These are phyloP conservation scores for Ectropis grisescens DNA, from an alignment of 1,140 invertebrate species.

Conservation along the genomic window DNA sequence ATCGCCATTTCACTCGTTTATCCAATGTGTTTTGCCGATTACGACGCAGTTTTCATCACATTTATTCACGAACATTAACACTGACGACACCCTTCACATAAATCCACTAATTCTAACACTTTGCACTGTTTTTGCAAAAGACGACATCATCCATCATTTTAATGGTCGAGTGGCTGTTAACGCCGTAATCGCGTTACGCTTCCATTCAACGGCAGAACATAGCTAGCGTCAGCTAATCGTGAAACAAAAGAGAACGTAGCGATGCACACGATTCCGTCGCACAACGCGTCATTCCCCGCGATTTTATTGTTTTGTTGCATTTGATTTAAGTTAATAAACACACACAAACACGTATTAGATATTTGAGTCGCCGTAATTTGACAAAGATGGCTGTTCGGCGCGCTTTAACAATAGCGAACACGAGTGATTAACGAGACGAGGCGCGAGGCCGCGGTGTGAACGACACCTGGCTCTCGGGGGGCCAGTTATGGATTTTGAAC, in stretches of 20 bases:
- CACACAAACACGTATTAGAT: too few species aligned
- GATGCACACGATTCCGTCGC: conserved; percentile 39
- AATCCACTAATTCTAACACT: conserved; percentile 56
- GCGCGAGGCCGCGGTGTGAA: conserved; percentile 70
- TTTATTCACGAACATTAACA: conserved; percentile 53
- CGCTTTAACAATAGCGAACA: conserved; percentile 68
- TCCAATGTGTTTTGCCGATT: conserved; percentile 68
- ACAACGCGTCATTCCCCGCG: conserved; percentile 39
- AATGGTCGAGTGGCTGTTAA: conserved; percentile 64
- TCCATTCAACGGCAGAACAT: conserved; percentile 41
- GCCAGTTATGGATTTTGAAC: conserved; percentile 70
- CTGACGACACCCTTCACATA: conserved; percentile 56
- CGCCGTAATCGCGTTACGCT: conserved; percentile 55
- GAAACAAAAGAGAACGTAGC: conserved; percentile 68
- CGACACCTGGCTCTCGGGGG: conserved; percentile 69
- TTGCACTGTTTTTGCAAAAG: conserved; percentile 60
- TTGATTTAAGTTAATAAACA: conserved; percentile 64
- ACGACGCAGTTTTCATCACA: conserved; percentile 66
- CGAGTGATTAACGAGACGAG: conserved; percentile 70
- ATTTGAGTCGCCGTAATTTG: conserved; percentile 64
- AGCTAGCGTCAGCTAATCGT: conserved; percentile 38
- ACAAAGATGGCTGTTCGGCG: conserved; percentile 69
- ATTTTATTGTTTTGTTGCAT: conserved; percentile 41
- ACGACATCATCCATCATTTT: conserved; percentile 65
- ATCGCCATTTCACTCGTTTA: conserved; percentile 69